Evolutionary conservation across 1,140 invertebrate genomes (phyloP), one percentile per base, ranked within the genome.

Genomic region (Babylonia areolata): DNA sequence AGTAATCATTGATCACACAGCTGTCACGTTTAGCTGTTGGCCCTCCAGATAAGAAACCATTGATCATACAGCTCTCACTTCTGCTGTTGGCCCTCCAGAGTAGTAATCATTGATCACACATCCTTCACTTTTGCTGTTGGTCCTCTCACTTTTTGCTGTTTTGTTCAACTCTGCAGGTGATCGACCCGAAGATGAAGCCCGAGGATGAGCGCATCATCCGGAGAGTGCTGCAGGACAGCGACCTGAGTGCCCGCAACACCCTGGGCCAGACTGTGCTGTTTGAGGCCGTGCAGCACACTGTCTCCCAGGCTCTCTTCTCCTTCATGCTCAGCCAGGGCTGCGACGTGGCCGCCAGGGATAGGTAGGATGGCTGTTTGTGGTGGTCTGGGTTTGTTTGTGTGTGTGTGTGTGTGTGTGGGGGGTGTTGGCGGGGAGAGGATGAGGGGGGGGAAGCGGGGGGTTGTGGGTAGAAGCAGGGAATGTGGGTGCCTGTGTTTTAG

Each of bases 221-320:
- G 12, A 73, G 84, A 6, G 31, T 88, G 9, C 51, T 88, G 54
- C 51, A 87, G 71, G 58, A 73, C 11, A 69, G 83, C 35, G 84
- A 87, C 39, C 71, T 87, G 17, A n/a, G 58, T 54, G 85, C 85
- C 73, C 71, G 86, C 15, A 87, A 87, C 80, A 46, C 64, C n/a
- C 17, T 81, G 28, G 88, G 88, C 23, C 88, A 88, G 46, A 88
- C 88, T 5, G 31, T 89, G 2, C 77, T 89, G 31, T 87, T 86
- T 78, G 82, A 89, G 58, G 77, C 85, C 35, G 71, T 89, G 1
- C 58, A 69, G 81, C 81, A 82, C 54, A 15, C 37, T 39, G 81
- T 69, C 54, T 40, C 81, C 39, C 33, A 64, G 17, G 15, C 35
- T 20, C 54, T 82, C 31, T 82, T 82, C 81, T 11, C 54, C 35